Percentiles rank a stretch among this genome's conserved stretches.
Conservation (phyloP, 2,888 invertebrate species). For the Aphidius colemani region DNA sequence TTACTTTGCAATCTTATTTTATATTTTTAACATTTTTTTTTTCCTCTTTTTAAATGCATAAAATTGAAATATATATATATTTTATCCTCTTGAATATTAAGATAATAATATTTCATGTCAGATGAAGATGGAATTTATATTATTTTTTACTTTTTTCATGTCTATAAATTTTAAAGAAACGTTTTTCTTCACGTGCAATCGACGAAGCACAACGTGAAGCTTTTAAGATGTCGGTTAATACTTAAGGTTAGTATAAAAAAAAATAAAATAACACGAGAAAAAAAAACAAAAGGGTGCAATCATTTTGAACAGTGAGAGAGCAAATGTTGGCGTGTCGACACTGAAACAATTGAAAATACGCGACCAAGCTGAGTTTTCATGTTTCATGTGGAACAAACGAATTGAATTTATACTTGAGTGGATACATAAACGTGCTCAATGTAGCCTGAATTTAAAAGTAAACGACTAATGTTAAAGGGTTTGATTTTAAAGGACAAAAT, state of each 20-base stretch:
- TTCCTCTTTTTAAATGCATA: no score
- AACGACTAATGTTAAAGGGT: conserved; percentile 17
- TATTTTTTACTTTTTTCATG: conserved; percentile 2
- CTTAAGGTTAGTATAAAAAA: background rate
- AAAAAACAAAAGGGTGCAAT: no score
- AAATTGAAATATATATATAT: no score
- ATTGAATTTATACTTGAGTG: conserved; percentile 15
- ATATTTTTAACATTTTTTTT: no score
- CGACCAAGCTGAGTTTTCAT: conserved; percentile 37
- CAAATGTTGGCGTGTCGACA: conserved; percentile 13
- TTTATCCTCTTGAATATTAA: no score
- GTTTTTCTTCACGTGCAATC: conserved; percentile 12
- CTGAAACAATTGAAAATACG: conserved; percentile 16
- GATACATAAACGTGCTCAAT: conserved; percentile 36
- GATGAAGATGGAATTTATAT: background rate
- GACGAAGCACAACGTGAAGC: conserved; percentile 19
- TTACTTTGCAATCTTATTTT: no score
- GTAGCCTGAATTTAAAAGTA: conserved; percentile 39
- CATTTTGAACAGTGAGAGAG: no score
- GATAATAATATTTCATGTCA: no score
- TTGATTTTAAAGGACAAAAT: conserved; percentile 3
- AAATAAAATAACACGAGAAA: no score
- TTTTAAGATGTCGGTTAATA: conserved; percentile 25
- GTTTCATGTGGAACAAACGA: conserved; percentile 41
- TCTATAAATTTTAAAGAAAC: conserved; percentile 11